Evolutionary conservation across 2,888 invertebrate species (phyloP).

Genomic region (Sphinx pinastri): DNA sequence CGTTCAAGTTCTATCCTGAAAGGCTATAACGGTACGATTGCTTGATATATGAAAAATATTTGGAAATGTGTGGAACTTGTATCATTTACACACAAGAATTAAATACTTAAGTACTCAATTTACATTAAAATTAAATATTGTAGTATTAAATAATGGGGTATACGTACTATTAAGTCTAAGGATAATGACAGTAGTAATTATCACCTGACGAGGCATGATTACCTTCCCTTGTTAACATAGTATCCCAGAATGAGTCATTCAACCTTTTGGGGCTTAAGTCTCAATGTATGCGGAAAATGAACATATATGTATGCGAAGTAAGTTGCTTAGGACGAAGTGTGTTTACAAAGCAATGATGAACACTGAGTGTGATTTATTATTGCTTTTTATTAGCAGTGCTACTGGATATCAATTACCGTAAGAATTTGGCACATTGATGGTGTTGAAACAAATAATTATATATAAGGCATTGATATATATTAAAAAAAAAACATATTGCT

Average conservation of each 20-base stretch:
- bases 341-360: slow-evolving; percentile 16
- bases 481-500: too few species aligned
- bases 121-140: too few species aligned
- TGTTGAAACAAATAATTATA: too few species aligned
- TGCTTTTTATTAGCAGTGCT: background rate
- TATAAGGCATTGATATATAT: too few species aligned
- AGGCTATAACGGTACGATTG: too few species aligned
- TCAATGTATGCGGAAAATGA: slow-evolving; percentile 5
- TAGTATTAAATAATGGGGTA: too few species aligned
- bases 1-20: too few species aligned
- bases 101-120: too few species aligned
- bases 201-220: background rate
- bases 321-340: slow-evolving; percentile 7
- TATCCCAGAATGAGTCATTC: slow-evolving; percentile 13
- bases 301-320: slow-evolving; percentile 10
- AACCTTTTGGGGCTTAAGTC: background rate
- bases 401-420: background rate
- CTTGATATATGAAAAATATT: too few species aligned
- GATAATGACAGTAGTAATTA: background rate
- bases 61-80: too few species aligned
- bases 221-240: background rate
- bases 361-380: background rate
- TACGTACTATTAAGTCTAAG: background rate
- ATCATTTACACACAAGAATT: too few species aligned
- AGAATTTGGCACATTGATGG: too few species aligned